phyloP scores from a whole-genome alignment of 1,140 invertebrate genomes.

The Gryllus bimaculatus region DNA sequence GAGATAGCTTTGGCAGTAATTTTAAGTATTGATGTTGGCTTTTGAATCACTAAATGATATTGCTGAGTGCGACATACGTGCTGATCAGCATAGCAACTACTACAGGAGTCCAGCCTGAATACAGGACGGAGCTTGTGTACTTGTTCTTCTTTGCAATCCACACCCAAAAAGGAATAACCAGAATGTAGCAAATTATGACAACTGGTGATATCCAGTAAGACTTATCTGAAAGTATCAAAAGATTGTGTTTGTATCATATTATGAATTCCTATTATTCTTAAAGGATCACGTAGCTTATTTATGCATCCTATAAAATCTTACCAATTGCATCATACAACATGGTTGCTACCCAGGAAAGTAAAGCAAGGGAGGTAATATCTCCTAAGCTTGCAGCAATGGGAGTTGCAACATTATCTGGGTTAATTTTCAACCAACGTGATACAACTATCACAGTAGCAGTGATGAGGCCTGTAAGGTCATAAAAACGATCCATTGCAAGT shows the following conservation, averaged over 20 bases:
- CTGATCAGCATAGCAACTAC: conserved; percentile 79
- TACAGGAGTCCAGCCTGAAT: conserved; percentile 76
- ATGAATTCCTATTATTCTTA: no score
- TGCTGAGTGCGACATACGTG: conserved; percentile 35
- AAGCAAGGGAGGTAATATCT: conserved; percentile 78
- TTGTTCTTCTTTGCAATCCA: conserved; percentile 66
- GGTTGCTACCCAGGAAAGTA: conserved; percentile 71
- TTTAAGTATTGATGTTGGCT: no score
- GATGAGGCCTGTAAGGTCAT: conserved; percentile 9
- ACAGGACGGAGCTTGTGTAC: conserved; percentile 64
- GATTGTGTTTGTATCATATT: not conserved
- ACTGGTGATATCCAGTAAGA: conserved; percentile 50
- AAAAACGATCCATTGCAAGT: not conserved
- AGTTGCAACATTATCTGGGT: conserved; percentile 95
- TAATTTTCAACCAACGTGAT: conserved; percentile 69
- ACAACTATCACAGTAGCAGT: conserved; percentile 54
- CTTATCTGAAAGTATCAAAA: conserved; percentile 35
- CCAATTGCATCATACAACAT: conserved; percentile 54
- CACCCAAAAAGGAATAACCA: conserved; percentile 69
- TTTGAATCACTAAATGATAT: not conserved
- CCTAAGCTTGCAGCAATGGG: conserved; percentile 93
- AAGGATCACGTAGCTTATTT: not conserved
- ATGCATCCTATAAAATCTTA: conserved; percentile 29
- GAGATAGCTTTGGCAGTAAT: no score
- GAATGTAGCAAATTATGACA: conserved; percentile 30